phyloP scores from a whole-genome alignment of 1,140 invertebrate genomes.

The Drosophila pachea region DNA sequence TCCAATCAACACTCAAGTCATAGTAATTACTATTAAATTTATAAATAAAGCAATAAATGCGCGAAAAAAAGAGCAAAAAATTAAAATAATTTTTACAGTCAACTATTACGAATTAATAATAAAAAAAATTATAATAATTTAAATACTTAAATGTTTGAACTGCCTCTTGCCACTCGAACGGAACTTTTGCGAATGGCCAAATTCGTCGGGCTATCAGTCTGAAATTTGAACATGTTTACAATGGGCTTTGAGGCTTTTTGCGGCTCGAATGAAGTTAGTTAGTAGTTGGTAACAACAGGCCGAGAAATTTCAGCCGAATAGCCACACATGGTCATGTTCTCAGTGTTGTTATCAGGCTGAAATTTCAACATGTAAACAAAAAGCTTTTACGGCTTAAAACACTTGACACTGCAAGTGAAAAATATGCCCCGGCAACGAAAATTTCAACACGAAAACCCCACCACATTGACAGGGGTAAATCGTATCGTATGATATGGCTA shows the following conservation, averaged over 20 bases:
- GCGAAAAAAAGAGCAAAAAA: slow-evolving; percentile 51
- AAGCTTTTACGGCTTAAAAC: not conserved
- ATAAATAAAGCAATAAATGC: slow-evolving; percentile 58
- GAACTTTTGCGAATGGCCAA: not conserved
- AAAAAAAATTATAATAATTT: slow-evolving; percentile 32
- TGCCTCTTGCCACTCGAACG: not conserved
- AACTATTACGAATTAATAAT: slow-evolving; percentile 42
- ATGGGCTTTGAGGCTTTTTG: not conserved
- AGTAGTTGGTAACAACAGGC: too few relatives aligned
- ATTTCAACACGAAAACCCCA: slow-evolving; percentile 44
- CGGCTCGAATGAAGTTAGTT: too few relatives aligned
- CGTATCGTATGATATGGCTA: slow-evolving; percentile 21
- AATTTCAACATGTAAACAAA: slow-evolving; percentile 7
- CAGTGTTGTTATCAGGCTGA: slow-evolving; percentile 17
- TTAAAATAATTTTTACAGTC: slow-evolving; percentile 66
- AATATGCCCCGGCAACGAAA: slow-evolving; percentile 24
- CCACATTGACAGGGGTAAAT: slow-evolving; percentile 14
- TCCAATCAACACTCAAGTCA: slow-evolving; percentile 61
- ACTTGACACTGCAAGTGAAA: not conserved
- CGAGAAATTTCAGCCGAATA: too few relatives aligned
- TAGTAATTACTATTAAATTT: slow-evolving; percentile 74
- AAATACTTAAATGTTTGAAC: slow-evolving; percentile 38
- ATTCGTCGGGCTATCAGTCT: not conserved
- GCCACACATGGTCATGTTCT: too few relatives aligned
- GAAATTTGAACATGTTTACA: slow-evolving; percentile 5